Base-by-base conservation (phyloP, 2,113 vertebrate genomes). In the Hippocampus zosterae region DNA sequence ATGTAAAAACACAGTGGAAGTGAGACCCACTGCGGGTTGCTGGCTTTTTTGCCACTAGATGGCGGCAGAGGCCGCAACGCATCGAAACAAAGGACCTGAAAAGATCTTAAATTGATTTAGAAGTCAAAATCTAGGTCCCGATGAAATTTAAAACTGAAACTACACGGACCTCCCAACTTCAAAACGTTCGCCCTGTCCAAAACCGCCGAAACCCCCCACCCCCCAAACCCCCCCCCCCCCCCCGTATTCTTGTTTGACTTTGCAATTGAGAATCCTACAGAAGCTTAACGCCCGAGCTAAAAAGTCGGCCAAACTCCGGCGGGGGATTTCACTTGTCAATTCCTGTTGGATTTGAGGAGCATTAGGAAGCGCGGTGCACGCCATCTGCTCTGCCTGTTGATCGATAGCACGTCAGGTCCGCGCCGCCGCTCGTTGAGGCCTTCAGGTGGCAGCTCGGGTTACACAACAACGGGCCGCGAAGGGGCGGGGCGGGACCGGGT, bases 261-360 rank as follows among this genome's bases (percentile, higher is more conserved):
- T 89, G 86, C 88, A 90, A 88, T 88, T 88, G 87, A 90, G 23
- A 90, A 88, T 89, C 85, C 85, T 74, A 84, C 29, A 80, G 86
- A 86, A 88, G 88, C 89, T 90, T 88, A 91, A 55, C 88, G 85
- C 84, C 79, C 74, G 71, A 86, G 85, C 87, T 81, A 90, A 87
- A 87, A 89, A 85, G 87, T 86, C 82, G 82, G 3, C 61, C 87
- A 86, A 89, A 90, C 87, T 89, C 83, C 77, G 78, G 82, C 81
- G 85, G 86, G 85, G 86, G 86, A 89, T 91, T 89, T 88, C 85
- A 87, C 84, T 87, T 80, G 84, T 89, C 86, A 89, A 89, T 86
- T 89, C 88, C 86, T 88, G 76, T 87, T 83, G 87, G 89, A 91
- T 90, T 90, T 89, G 70, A 85, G 63, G 72, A 77, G 90, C 75